phyloP scores from a whole-genome alignment of 2,113 vertebrate genomes.

The Sinocyclocheilus anshuiensis region DNA sequence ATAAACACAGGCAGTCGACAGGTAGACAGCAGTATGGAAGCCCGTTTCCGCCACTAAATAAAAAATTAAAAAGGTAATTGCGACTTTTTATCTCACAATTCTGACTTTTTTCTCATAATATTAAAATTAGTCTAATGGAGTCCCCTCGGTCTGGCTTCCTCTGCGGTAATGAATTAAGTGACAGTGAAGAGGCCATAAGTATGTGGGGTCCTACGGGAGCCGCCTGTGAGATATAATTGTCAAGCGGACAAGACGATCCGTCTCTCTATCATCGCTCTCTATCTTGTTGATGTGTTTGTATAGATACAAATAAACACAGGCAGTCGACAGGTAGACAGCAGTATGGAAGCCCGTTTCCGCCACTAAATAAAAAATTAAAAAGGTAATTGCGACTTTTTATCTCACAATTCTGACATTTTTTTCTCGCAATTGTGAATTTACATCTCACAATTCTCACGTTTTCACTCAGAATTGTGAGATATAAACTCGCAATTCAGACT shows the following conservation, averaged over 20 bases:
- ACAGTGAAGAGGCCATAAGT: slow-evolving; percentile 40
- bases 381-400: too few relatives aligned
- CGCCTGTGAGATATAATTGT: slow-evolving; percentile 36
- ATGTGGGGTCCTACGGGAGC: slow-evolving; percentile 27
- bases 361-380: too few relatives aligned
- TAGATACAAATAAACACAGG: slow-evolving; percentile 16
- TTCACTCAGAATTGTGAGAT: too few relatives aligned
- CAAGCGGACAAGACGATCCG: slow-evolving; percentile 28
- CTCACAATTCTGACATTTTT: too few relatives aligned
- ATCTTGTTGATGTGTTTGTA: slow-evolving; percentile 27
- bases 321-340: slow-evolving; percentile 2
- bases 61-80: too few relatives aligned
- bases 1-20: slow-evolving; percentile 16
- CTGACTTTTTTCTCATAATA: too few relatives aligned
- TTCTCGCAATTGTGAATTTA: too few relatives aligned
- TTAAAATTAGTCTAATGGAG: slow-evolving; percentile 50
- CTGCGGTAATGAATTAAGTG: slow-evolving; percentile 51
- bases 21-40: background rate
- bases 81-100: too few relatives aligned
- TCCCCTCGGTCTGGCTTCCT: slow-evolving; percentile 37
- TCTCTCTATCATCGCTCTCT: slow-evolving; percentile 10
- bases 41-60: too few relatives aligned
- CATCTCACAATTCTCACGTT: too few relatives aligned
- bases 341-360: too few relatives aligned
- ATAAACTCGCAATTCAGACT: too few relatives aligned